phyloP scores from a whole-genome alignment of 2,888 invertebrate species.

The Himalopsyche tibetana region DNA sequence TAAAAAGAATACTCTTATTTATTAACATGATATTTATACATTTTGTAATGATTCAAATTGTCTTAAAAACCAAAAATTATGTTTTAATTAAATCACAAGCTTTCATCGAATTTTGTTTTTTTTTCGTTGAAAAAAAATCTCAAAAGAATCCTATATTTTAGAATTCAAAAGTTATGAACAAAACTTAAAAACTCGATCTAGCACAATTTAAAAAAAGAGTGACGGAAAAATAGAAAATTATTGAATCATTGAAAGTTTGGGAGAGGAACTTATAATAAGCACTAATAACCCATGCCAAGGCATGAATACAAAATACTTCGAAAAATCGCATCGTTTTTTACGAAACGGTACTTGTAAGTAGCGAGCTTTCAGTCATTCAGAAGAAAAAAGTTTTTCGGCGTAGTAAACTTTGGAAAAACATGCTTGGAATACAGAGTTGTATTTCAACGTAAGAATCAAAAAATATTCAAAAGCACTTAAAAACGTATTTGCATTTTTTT shows the following conservation, averaged over 20 bases:
- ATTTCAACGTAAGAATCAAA: neutral
- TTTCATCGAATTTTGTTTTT: too few relatives aligned
- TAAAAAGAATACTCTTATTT: too few relatives aligned
- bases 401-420: constrained; percentile 12
- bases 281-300: constrained; percentile 32
- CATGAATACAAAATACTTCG: constrained; percentile 38
- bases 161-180: too few relatives aligned
- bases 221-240: constrained; percentile 18
- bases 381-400: constrained; percentile 12
- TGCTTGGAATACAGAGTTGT: neutral
- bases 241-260: constrained; percentile 23
- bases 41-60: too few relatives aligned
- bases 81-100: too few relatives aligned
- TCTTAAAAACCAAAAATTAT: too few relatives aligned
- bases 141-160: too few relatives aligned
- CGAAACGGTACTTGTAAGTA: constrained; percentile 22
- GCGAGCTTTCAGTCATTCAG: constrained; percentile 38
- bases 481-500: too few relatives aligned
- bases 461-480: too few relatives aligned
- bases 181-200: too few relatives aligned
- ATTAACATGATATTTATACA: too few relatives aligned
- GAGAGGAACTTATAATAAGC: constrained; percentile 27
- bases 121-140: too few relatives aligned
- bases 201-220: neutral
- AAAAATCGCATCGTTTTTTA: constrained; percentile 38